Percentiles rank a stretch among this genome's conserved stretches.
Evolutionary conservation across 2,797 vertebrate genomes (phyloP).

Genomic region (Coregonus sp.): DNA sequence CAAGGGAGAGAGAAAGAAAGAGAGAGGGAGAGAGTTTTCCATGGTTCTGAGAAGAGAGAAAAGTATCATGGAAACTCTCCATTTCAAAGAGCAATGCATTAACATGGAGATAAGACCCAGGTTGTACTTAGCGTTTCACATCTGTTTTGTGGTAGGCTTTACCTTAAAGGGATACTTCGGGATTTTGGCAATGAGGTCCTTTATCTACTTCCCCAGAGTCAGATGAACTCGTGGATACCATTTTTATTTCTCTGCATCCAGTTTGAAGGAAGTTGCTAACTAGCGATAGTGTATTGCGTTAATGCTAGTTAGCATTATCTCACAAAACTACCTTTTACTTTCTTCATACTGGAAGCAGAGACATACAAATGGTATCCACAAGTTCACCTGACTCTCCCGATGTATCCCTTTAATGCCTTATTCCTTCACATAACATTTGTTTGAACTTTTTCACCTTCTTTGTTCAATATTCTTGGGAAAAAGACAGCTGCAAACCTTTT

Average conservation of each 20-base stretch:
- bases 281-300: no score
- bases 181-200: no score
- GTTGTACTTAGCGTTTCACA: not conserved
- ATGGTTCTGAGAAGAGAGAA: constrained; percentile 24
- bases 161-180: no score
- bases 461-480: not conserved
- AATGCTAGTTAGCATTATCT: no score
- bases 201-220: no score
- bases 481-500: not conserved
- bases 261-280: no score
- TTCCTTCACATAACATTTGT: not conserved
- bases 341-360: not conserved
- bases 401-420: not conserved
- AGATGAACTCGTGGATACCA: no score
- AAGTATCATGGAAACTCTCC: not conserved
- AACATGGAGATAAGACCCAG: not conserved
- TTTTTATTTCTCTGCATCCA: no score
- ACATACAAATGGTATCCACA: no score
- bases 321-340: no score
- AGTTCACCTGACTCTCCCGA: no score
- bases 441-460: not conserved
- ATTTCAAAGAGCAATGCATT: not conserved
- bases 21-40: constrained; percentile 15
- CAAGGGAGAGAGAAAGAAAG: not conserved
- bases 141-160: not conserved